These are phyloP conservation scores for Megamerina dolium DNA, from an alignment of 2,888 invertebrate species.

Conservation along the genomic window DNA sequence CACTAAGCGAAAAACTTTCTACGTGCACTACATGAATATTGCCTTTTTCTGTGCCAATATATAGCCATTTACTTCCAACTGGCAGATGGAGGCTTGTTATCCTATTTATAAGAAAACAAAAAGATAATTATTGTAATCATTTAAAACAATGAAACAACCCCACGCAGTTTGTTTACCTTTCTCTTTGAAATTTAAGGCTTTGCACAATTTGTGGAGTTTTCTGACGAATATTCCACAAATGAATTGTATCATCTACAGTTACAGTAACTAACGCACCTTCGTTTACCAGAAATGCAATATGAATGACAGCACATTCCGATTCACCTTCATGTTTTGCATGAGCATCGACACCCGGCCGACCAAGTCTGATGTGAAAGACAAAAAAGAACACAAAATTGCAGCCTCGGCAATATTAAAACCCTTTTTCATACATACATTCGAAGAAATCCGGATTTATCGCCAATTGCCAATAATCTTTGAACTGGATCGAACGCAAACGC, in stretches of 20 bases:
- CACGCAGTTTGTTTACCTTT: constrained; percentile 60
- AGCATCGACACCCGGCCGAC: constrained; percentile 94
- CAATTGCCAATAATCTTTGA: constrained; percentile 93
- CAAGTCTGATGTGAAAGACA: constrained; percentile 63
- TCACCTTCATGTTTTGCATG: constrained; percentile 79
- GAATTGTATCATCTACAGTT: constrained; percentile 92
- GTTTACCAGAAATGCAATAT: constrained; percentile 91
- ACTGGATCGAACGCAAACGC: constrained; percentile 97
- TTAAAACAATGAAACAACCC: not conserved
- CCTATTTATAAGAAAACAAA: constrained; percentile 52
- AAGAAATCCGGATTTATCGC: constrained; percentile 90
- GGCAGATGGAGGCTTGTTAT: constrained; percentile 93
- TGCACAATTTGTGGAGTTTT: constrained; percentile 92
- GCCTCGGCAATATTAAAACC: not conserved
- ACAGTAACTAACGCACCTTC: constrained; percentile 95
- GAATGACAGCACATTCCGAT: constrained; percentile 61
- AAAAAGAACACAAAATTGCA: constrained; percentile 1
- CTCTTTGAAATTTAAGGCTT: constrained; percentile 94
- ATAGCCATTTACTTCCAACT: constrained; percentile 96
- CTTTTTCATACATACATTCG: constrained; percentile 72
- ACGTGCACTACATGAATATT: constrained; percentile 97
- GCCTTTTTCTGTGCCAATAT: constrained; percentile 96
- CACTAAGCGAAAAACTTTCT: constrained; percentile 91
- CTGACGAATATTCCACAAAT: constrained; percentile 96
- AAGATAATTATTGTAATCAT: not conserved